Percentiles rank a stretch among this genome's conserved stretches.
Evolutionary conservation across 2,888 invertebrate species (phyloP).

Genomic region (Rhopalosiphum nymphaeae): DNA sequence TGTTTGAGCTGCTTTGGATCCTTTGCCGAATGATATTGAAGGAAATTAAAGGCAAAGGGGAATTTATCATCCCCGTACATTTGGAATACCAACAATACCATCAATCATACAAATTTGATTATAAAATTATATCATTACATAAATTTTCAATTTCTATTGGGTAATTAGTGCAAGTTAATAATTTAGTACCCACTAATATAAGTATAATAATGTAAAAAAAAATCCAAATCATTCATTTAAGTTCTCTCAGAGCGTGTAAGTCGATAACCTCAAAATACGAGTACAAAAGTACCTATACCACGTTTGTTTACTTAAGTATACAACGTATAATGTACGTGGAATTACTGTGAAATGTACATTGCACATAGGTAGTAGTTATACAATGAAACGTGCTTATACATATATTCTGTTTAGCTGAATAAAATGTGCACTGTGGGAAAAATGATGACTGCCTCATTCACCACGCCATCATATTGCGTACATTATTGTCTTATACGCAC

Average conservation of each 20-base stretch:
- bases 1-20: background rate
- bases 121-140: no score
- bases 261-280: background rate
- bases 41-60: background rate
- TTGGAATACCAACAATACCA: background rate
- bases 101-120: background rate
- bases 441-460: background rate
- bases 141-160: background rate
- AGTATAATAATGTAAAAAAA: background rate
- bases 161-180: background rate
- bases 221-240: background rate
- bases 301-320: background rate
- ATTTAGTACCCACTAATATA: background rate
- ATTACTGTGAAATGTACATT: background rate
- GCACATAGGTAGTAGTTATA: background rate
- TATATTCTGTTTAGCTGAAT: background rate
- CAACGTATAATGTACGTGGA: background rate
- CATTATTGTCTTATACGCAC: background rate
- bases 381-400: background rate
- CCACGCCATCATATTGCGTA: background rate
- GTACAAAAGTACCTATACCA: background rate
- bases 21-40: background rate
- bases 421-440: conserved; percentile 41
- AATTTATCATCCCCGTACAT: background rate
- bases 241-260: background rate